Base-by-base conservation (phyloP, 2,113 vertebrate species). In the Lycaon pictus region DNA sequence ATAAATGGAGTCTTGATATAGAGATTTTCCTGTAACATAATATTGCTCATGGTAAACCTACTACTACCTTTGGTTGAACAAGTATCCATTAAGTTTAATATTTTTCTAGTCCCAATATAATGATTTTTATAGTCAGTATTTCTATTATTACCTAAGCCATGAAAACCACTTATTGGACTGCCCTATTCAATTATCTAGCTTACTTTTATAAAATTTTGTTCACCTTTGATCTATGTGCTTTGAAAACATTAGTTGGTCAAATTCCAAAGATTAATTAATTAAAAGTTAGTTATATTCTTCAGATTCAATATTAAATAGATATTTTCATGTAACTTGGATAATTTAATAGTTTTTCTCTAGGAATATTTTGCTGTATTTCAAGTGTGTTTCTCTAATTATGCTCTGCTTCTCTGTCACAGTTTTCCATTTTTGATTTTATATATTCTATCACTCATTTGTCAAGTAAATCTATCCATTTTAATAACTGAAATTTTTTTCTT, bases 331-430 rank as follows among this genome's bases (percentile, higher is more conserved):
- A 51, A 96, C 51, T 5, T 86, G 56, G 7, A 69, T 81, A 72
- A 95, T 29, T 89, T 72, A 88, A 69, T 25, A 71, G 55, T 67
- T 84, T 87, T 94, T 88, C 88, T 77, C 43, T 85, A 79, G 5
- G 13, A 93, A 76, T 84, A 81, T 55, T 88, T 55, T 95, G 51
- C 63, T 94, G 85, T 37, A 88, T 58, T 96, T 88, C 25, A 86
- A 51, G 63, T 90, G 58, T 88, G 29, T 77, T 92, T 90, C 69
- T 82, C n/a, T 76, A 93, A 58, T 35, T 35, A 87, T 29, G 25
- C 32, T 81, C 53, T 91, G 23, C 22, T 56, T 87, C 35, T 63
- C 35, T 23, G 90, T 60, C 35, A 72, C 19, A 51, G 9, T 62
- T 65, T 74, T 74, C 43, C 76, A 3, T 82, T 56, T 69, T 91